phyloP scores from a whole-genome alignment of 2,113 vertebrate species.

The Oncorhynchus clarkii region DNA sequence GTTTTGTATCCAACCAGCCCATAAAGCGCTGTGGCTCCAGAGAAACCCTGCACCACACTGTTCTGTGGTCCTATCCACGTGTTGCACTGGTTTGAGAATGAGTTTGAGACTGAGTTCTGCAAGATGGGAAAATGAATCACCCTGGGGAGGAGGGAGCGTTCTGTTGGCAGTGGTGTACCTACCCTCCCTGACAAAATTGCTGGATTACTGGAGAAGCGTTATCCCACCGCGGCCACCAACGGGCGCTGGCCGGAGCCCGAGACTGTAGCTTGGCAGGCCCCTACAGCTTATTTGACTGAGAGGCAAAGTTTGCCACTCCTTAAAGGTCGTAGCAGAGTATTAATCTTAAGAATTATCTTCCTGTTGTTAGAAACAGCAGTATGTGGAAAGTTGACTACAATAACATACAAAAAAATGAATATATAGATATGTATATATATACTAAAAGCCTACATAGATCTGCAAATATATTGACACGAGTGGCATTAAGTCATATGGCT shows the following conservation, averaged over 20 bases:
- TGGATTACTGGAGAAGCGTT: constrained; percentile 46
- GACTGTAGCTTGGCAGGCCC: constrained; percentile 50
- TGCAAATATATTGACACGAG: constrained; percentile 20
- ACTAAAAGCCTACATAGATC: constrained; percentile 4
- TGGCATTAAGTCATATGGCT: constrained; percentile 9
- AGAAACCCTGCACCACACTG: background rate
- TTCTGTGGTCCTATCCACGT: background rate
- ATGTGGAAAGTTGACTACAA: constrained; percentile 24
- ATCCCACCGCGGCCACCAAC: constrained; percentile 39
- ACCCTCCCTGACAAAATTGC: constrained; percentile 52
- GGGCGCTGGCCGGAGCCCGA: constrained; percentile 33
- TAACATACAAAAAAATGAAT: constrained; percentile 29
- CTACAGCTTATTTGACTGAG: constrained; percentile 34
- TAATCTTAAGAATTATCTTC: background rate
- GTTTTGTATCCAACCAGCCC: constrained; percentile 23
- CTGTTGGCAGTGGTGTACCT: constrained; percentile 45
- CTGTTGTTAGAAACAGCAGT: constrained; percentile 8
- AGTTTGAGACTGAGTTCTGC: constrained; percentile 27
- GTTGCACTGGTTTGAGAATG: constrained; percentile 22
- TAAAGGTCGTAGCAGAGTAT: constrained; percentile 3
- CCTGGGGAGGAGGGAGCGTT: constrained; percentile 14
- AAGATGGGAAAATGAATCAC: constrained; percentile 35
- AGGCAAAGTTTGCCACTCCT: constrained; percentile 35
- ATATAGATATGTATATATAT: too few relatives aligned
- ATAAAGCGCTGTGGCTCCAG: constrained; percentile 32